Evolutionary conservation across 1,140 invertebrate genomes (phyloP).

Genomic region (Agrypnia vestita): DNA sequence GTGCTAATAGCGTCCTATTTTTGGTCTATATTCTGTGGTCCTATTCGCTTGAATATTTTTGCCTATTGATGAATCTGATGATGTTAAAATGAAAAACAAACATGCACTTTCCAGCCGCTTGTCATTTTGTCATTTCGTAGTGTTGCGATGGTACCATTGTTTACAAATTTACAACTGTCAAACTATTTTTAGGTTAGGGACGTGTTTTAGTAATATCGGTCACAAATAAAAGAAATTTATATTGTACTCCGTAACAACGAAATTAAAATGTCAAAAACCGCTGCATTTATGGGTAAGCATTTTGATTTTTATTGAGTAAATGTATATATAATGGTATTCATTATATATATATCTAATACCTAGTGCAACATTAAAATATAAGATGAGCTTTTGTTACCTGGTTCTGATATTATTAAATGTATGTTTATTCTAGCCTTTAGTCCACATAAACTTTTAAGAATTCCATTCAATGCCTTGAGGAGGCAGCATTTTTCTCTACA

Average conservation of each 20-base stretch:
- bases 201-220: background rate
- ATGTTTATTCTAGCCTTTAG: constrained; percentile 27
- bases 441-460: constrained; percentile 24
- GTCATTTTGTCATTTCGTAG: background rate
- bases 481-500: constrained; percentile 22
- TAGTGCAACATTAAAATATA: no score
- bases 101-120: no score
- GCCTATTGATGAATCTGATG: no score
- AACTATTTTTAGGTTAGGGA: constrained; percentile 27
- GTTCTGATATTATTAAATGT: background rate
- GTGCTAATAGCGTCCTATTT: no score
- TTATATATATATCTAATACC: no score
- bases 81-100: no score
- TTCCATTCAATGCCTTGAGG: constrained; percentile 6
- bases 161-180: background rate
- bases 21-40: no score
- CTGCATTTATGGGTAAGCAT: constrained; percentile 30
- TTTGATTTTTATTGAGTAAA: background rate
- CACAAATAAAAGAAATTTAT: background rate
- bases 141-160: background rate
- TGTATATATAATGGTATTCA: no score
- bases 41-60: no score
- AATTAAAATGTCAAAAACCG: constrained; percentile 14
- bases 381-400: no score
- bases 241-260: background rate